These are phyloP conservation scores for Sceloporus tristichus DNA, from an alignment of 2,113 vertebrate genomes.

Conservation along the genomic window DNA sequence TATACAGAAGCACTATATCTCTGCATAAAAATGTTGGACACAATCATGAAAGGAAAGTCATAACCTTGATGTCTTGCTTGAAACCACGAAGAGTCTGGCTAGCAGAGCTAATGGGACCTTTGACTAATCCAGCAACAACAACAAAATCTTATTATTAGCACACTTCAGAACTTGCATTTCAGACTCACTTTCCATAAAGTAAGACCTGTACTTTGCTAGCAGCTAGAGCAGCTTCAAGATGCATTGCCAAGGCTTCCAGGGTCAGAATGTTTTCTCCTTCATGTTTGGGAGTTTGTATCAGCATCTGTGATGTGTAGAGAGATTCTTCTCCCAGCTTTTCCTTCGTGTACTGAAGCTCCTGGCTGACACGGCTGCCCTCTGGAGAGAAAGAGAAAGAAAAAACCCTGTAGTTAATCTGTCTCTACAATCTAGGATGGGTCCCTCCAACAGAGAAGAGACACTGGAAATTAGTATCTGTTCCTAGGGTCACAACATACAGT, in stretches of 20 bases:
- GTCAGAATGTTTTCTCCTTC: conserved; percentile 92
- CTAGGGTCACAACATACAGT: background rate
- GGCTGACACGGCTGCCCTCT: conserved; percentile 96
- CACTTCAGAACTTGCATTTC: accelerated
- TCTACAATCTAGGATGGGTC: background rate
- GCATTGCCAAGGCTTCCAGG: conserved; percentile 90
- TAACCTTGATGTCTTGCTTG: background rate
- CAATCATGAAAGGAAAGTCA: background rate
- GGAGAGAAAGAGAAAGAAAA: conserved; percentile 39
- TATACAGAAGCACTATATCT: background rate
- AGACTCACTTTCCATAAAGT: conserved; percentile 96
- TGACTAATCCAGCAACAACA: background rate
- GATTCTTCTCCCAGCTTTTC: conserved; percentile 98
- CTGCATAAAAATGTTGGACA: background rate
- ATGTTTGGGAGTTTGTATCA: conserved; percentile 94
- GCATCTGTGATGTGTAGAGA: conserved; percentile 94
- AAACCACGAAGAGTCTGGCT: background rate
- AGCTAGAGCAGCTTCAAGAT: conserved; percentile 92
- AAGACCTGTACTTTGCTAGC: conserved; percentile 98
- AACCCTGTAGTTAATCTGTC: background rate
- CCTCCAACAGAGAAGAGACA: background rate
- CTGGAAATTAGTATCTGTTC: background rate
- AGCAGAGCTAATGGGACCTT: background rate
- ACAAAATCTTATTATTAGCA: background rate
- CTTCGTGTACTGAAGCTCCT: conserved; percentile 94